phyloP scores from a whole-genome alignment of 2,113 vertebrate species.

The Riparia riparia region DNA sequence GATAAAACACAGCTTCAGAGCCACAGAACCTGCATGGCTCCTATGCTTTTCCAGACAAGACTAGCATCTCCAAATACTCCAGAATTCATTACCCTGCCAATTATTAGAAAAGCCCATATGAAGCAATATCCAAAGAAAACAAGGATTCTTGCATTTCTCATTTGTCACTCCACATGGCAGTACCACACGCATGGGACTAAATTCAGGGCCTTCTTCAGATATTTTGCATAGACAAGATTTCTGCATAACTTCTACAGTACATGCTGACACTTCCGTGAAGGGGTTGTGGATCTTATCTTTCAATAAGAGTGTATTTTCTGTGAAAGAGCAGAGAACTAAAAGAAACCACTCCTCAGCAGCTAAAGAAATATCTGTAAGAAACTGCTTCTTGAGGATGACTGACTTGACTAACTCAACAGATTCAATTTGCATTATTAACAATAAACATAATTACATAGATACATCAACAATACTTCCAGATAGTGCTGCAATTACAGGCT shows the following conservation, averaged over 20 bases:
- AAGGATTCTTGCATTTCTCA: background rate
- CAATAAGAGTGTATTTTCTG: background rate
- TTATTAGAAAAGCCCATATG: background rate
- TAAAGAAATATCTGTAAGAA: background rate
- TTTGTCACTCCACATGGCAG: background rate
- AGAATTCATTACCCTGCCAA: background rate
- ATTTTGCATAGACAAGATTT: background rate
- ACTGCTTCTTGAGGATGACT: background rate
- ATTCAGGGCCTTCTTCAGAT: background rate
- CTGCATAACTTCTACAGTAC: background rate
- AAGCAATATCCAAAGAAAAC: background rate
- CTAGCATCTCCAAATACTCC: background rate
- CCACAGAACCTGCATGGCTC: background rate
- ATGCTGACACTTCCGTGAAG: background rate
- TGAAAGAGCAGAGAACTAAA: background rate
- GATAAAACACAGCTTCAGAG: background rate
- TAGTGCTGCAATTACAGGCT: constrained; percentile 30
- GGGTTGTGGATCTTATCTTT: background rate
- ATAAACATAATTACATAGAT: constrained; percentile 55
- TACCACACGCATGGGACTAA: background rate
- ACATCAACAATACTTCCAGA: constrained; percentile 35
- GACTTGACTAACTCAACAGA: constrained; percentile 32
- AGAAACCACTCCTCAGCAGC: background rate
- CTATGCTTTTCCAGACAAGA: background rate
- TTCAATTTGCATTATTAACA: constrained; percentile 59